Base-by-base conservation (phyloP, 2,797 vertebrate genomes). In the Alcedo atthis region DNA sequence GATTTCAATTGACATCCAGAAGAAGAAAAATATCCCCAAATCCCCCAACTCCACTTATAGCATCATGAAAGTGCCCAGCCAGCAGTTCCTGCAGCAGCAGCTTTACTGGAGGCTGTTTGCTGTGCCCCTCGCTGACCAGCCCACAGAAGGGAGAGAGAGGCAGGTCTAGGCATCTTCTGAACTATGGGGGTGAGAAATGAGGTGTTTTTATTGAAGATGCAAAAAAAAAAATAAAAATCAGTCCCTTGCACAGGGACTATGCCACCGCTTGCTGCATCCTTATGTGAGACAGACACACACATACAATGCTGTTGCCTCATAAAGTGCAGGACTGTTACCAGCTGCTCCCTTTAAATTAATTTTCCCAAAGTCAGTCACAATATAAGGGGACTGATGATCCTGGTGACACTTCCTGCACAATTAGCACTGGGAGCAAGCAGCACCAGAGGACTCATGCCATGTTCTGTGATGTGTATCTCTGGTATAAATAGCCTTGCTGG, bases 281-380 rank as follows among this genome's bases (percentile, higher is more conserved):
- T 80, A 58, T 0, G 0, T 2, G 17, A 84, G 59, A 24, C 1
- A 15, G 42, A 91, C 84, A 26, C 11, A 6, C 48, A 48, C 51
- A 71, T 81, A 69, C 0, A 0, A 67, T 2, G 10, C 69, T 81
- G 87, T 75, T 2, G 46, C 61, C 40, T 87, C 63, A 79, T 81
- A 87, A 77, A 90, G 59, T 15, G 1, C 70, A 64, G 83, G 87
- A 87, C 85, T 91, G 83, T 61, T 94, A 92, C 82, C 94, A 94
- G 92, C 95, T 94, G 92, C 81, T 95, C 83, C 74, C 76, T 94
- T 96, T 92, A 93, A 74, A 94, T 92, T 68, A 85, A 94, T 75
- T 89, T 91, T 85, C 85, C 84, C 79, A 78, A 78, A 93, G 71
- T 84, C 43, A 37, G 70, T 87, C 85, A 84, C 74, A 82, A 76